phyloP scores from a whole-genome alignment of 2,888 invertebrate species.

The Eutolmus rufibarbis region DNA sequence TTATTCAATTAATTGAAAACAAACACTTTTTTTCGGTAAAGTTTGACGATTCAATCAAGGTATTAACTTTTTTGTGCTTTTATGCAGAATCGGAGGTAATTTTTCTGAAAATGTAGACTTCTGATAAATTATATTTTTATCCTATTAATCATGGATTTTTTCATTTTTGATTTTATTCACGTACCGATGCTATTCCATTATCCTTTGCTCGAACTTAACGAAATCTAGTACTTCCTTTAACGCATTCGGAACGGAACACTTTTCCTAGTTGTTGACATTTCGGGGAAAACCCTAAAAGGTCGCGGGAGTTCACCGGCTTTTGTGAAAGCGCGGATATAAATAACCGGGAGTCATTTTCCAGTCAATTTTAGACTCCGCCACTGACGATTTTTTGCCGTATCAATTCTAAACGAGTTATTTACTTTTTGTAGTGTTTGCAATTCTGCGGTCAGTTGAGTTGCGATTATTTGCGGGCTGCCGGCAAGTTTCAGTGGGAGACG shows the following conservation, averaged over 20 bases:
- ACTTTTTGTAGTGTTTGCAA: not conserved
- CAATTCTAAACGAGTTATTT: not conserved
- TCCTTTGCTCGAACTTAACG: not conserved
- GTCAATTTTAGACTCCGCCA: not conserved
- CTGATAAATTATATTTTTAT: no score
- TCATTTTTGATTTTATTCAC: no score
- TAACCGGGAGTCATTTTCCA: not conserved
- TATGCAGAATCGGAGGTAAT: no score
- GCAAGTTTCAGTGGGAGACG: not conserved
- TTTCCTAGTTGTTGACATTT: not conserved
- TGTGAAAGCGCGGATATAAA: not conserved
- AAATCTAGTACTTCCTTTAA: not conserved
- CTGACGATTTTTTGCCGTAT: not conserved
- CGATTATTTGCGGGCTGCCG: not conserved
- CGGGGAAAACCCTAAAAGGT: not conserved
- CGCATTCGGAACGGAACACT: not conserved
- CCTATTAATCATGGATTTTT: no score
- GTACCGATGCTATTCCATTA: no score
- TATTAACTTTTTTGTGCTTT: no score
- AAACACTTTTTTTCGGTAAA: no score
- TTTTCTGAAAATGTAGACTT: no score
- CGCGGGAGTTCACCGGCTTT: not conserved
- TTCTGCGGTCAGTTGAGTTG: not conserved
- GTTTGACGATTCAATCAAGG: no score
- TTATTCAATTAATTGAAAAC: no score